Percentiles rank a stretch among this genome's conserved stretches.
Conservation (phyloP, 2,113 vertebrate genomes). For the Hypocryptadius cinnamomeus region DNA sequence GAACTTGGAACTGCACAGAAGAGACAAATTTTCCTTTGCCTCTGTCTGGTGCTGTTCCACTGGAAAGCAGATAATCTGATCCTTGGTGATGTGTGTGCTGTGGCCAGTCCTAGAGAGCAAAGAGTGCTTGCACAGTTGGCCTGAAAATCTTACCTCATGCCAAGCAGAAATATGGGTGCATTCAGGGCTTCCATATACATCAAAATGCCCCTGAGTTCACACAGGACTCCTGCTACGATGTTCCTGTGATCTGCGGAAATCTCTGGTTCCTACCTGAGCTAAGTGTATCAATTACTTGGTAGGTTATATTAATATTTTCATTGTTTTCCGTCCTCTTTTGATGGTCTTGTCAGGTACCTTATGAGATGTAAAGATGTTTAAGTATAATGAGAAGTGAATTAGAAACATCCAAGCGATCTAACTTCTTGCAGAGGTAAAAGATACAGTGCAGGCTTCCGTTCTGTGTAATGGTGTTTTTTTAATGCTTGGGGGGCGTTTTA, state of each 20-base stretch:
- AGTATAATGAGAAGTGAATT: not conserved
- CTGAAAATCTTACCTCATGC: not conserved
- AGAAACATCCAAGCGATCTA: not conserved
- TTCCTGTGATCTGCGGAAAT: not conserved
- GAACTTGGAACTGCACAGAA: not conserved
- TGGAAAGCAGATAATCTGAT: not conserved
- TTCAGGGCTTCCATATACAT: not conserved
- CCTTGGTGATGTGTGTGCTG: not conserved
- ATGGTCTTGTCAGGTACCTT: not conserved
- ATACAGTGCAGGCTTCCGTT: not conserved
- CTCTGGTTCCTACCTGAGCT: not conserved
- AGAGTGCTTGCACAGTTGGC: not conserved
- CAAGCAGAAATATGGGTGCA: rapidly evolving
- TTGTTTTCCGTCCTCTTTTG: not conserved
- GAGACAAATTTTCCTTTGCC: not conserved
- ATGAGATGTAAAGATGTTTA: not conserved
- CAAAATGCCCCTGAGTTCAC: not conserved
- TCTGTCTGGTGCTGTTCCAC: not conserved
- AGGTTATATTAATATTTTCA: not conserved
- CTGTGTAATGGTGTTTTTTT: not conserved
- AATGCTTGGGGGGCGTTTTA: not conserved
- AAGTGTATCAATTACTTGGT: not conserved
- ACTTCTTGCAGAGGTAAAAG: not conserved
- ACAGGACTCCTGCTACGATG: not conserved
- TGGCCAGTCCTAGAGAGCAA: not conserved